Base-by-base conservation (phyloP, 2,888 invertebrate genomes). In the Ormia ochracea region DNA sequence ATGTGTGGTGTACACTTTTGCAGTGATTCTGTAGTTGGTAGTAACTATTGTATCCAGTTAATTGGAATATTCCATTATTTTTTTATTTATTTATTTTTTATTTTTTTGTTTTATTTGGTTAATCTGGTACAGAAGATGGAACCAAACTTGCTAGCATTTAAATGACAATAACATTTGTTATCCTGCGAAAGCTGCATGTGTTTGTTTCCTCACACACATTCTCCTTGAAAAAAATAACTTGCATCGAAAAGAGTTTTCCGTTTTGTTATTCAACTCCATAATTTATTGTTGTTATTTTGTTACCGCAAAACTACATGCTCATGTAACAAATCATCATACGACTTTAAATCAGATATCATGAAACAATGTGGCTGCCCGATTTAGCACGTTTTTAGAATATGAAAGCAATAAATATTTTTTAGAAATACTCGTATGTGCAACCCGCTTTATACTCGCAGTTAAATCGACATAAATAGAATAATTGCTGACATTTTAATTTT, bases 41-140 rank as follows among this genome's bases (percentile, higher is more conserved):
- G 58, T 23, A 59, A 38, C 12, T 28, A 28, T 59, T 19, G n/a
- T 14, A 14, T 21, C 19, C 50, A 41, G 41, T 52, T 65, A 41
- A 14, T 52, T 66, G 59, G 28, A 61, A 7, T 54, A 33, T 61
- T 61, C n/a, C n/a, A n/a, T n/a, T n/a, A n/a, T 63, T 68, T 54
- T 63, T 21, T 48, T 76, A 54, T 33, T 10, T 61, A 50, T 59
- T 50, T 54, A 56, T 63, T 65, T 69, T 54, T 50, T 69, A 69
- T 74, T 63, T 26, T 36, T 70, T 65, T 21, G 63, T 74, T 69
- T 79, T 79, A 74, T 74, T 78, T 69, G 69, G 43, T 74, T n/a
- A n/a, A n/a, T n/a, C n/a, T n/a, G n/a, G n/a, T n/a, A n/a, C n/a
- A n/a, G n/a, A n/a, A n/a, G n/a, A n/a, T n/a, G n/a, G n/a, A n/a